Base-by-base conservation (phyloP, 2,797 vertebrate genomes). In the Pseudochirops cupreus region DNA sequence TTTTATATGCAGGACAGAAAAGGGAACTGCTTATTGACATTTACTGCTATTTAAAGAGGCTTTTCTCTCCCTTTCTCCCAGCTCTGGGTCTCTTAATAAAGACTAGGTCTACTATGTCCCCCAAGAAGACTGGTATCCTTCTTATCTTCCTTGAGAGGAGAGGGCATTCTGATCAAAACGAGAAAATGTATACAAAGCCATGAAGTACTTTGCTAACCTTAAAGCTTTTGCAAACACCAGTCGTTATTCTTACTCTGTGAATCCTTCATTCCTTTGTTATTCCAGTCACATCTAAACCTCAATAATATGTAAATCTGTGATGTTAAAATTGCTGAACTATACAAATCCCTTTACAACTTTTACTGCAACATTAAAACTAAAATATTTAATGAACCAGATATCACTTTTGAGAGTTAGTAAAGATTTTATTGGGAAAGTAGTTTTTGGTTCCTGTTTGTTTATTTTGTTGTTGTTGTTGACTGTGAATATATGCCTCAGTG, bases 271-370 rank as follows among this genome's bases (percentile, higher is more conserved):
- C 39, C 39, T 87, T 50, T 50, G 0, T 87, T 87, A 87, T 50
- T 87, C 39, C 39, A 50, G 21, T 39, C 24, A 46, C 39, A 46
- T 26, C 10, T 46, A 87, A 87, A 26, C 3, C 21, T 87, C 3
- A 0, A 87, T 46, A 50, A 50, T 39, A 39, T 24, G 39, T 87
- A 87, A 87, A 87, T 93, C 90, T 56, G 16, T 11, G 1, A 50
- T 56, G 91, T 96, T 91, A 62, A 82, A 95, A 95, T 74, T 39
- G 14, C n/a, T 91, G 16, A 91, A 13, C 26, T 92, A 62, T 91
- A 82, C 46, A 67, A 90, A 29, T 55, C 13, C 12, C n/a, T 31
- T 50, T 91, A 62, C 53, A 56, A 82, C 0, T 87, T 94, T 91
- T 91, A 55, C 18, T 53, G 0, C 57, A 93, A 62, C 16, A 56